Evolutionary conservation across 2,113 vertebrate species (phyloP).

Genomic region (Pionites leucogaster): DNA sequence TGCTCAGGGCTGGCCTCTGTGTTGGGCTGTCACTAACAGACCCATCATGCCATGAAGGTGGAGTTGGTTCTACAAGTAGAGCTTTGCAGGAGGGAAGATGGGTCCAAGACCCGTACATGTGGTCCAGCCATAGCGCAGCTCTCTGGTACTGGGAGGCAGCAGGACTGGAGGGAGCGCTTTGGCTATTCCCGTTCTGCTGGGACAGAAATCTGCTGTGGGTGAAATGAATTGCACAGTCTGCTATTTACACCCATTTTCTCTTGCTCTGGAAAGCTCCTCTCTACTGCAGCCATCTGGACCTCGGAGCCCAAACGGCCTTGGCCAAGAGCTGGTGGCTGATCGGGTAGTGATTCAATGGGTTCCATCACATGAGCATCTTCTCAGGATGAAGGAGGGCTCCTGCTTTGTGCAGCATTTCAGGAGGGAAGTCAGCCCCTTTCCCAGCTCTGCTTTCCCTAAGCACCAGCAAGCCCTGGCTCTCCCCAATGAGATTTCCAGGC

Average conservation of each 20-base stretch:
- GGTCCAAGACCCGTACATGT: accelerated
- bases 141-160: not conserved
- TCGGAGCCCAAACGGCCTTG: not conserved
- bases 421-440: not conserved
- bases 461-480: not conserved
- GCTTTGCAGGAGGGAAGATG: not conserved
- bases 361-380: not conserved
- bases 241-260: slow-evolving; percentile 18
- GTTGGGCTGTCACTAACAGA: not conserved
- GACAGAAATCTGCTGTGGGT: not conserved
- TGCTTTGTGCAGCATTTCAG: accelerated
- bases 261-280: slow-evolving; percentile 46
- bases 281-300: slow-evolving; percentile 57
- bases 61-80: not conserved
- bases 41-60: not conserved
- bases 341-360: not conserved
- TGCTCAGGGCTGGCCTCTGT: not conserved
- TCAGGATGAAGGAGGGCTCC: not conserved
- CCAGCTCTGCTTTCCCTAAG: not conserved
- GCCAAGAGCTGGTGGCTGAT: not conserved
- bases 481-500: not conserved
- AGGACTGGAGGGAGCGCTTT: not conserved
- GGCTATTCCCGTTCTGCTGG: not conserved
- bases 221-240: slow-evolving; percentile 27
- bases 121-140: not conserved